Evolutionary conservation across 92 coral and sea anemone genomes (phyloP).

Genomic region (Meandrina meandrites): DNA sequence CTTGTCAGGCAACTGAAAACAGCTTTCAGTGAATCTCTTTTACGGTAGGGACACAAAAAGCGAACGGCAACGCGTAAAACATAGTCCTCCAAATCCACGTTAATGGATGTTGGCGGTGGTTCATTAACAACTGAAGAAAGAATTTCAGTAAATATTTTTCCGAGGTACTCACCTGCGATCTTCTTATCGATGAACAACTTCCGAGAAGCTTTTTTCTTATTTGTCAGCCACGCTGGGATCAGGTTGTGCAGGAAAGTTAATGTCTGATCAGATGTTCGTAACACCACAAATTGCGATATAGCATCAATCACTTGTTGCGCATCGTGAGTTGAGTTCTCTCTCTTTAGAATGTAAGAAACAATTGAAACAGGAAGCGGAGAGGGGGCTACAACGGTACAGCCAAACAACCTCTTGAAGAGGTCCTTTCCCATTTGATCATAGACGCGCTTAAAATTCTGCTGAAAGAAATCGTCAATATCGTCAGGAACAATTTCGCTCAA

Average conservation of each 20-base stretch:
- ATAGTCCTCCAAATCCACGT: conserved; percentile 14
- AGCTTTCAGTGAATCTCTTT: neutral
- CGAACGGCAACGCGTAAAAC: neutral
- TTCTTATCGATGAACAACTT: neutral
- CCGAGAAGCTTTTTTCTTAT: neutral
- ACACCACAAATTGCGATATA: neutral
- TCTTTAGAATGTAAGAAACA: neutral
- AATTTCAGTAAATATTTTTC: neutral
- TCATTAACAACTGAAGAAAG: neutral
- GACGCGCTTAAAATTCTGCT: neutral
- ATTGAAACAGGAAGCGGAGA: conserved; percentile 2
- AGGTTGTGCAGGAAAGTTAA: conserved; percentile 17
- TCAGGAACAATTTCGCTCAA: neutral
- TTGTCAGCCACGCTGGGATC: conserved; percentile 18
- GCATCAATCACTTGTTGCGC: conserved; percentile 5
- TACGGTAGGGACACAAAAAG: conserved; percentile 9
- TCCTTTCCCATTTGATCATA: neutral
- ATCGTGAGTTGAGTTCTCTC: neutral
- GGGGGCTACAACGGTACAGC: neutral
- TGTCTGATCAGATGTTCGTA: conserved; percentile 5
- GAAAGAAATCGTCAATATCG: neutral
- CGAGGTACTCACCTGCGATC: neutral
- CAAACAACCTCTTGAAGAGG: neutral
- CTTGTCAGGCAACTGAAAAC: conserved; percentile 34
- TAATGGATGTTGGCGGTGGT: neutral